Conservation (phyloP, 2,888 invertebrate genomes). For the Diachrysia chrysitis region DNA sequence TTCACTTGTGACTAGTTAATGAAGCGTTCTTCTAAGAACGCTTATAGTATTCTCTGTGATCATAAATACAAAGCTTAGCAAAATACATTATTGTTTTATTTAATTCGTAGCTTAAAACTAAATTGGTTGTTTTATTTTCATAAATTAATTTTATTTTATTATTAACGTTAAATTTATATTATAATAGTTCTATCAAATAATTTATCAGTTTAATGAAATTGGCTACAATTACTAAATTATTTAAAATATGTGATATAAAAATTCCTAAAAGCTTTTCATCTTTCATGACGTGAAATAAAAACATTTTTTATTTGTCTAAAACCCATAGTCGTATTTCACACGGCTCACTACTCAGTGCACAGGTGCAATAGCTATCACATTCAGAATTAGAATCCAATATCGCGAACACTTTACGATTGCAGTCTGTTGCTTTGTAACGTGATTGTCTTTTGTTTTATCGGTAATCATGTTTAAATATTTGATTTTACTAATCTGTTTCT, state of each 20-base stretch:
- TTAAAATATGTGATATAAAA: constrained; percentile 6
- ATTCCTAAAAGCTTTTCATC: constrained; percentile 33
- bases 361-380: constrained; percentile 82
- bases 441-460: constrained; percentile 22
- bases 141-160: not conserved
- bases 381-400: constrained; percentile 84
- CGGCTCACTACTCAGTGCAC: constrained; percentile 64
- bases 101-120: not conserved
- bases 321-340: constrained; percentile 72
- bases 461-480: not conserved
- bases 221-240: too few relatives aligned
- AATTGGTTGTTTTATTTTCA: not conserved
- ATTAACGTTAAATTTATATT: not conserved
- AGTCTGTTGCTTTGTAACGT: constrained; percentile 49
- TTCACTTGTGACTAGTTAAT: constrained; percentile 20
- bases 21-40: constrained; percentile 16
- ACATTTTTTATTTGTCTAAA: constrained; percentile 62
- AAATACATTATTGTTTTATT: not conserved
- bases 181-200: not conserved
- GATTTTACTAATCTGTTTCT: too few relatives aligned
- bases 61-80: constrained; percentile 9
- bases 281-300: constrained; percentile 47
- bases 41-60: constrained; percentile 11
- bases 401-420: constrained; percentile 73
- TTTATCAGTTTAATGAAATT: not conserved